phyloP scores from a whole-genome alignment of 2,797 vertebrate species.

The Enteromius argenteus region DNA sequence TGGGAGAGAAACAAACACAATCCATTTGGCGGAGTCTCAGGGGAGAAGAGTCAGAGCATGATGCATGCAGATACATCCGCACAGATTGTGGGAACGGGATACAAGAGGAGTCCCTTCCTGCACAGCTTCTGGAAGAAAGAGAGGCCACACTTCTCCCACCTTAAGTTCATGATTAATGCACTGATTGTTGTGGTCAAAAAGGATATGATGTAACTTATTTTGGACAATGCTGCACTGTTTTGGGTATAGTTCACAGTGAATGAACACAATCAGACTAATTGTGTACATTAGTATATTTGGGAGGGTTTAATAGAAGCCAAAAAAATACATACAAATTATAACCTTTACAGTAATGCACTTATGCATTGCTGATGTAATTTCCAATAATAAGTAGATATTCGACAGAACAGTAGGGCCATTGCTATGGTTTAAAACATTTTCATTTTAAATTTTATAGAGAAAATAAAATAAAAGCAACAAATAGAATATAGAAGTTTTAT shows the following conservation, averaged over 20 bases:
- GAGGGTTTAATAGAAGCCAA: not conserved
- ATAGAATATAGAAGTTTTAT: not conserved
- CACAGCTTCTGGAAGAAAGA: constrained; percentile 44
- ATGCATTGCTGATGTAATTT: not conserved
- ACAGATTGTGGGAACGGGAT: constrained; percentile 66
- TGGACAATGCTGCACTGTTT: constrained; percentile 62
- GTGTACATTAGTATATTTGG: not conserved
- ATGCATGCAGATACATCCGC: constrained; percentile 37
- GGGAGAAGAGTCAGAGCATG: constrained; percentile 32
- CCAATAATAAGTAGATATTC: not conserved
- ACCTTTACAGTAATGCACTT: not conserved
- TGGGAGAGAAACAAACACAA: constrained; percentile 38
- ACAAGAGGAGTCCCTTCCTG: constrained; percentile 61
- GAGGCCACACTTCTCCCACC: constrained; percentile 22
- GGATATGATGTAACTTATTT: constrained; percentile 68
- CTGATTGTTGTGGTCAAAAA: constrained; percentile 55
- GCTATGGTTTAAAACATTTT: not conserved
- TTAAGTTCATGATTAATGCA: constrained; percentile 27
- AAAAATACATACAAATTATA: not conserved
- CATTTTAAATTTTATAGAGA: not conserved
- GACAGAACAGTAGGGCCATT: not conserved
- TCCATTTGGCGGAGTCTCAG: not conserved
- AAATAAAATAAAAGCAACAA: not conserved
- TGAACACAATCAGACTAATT: not conserved
- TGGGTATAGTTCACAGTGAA: constrained; percentile 34